Conservation (phyloP, 2,797 vertebrate species). For the Neosilurus hyrtlii region DNA sequence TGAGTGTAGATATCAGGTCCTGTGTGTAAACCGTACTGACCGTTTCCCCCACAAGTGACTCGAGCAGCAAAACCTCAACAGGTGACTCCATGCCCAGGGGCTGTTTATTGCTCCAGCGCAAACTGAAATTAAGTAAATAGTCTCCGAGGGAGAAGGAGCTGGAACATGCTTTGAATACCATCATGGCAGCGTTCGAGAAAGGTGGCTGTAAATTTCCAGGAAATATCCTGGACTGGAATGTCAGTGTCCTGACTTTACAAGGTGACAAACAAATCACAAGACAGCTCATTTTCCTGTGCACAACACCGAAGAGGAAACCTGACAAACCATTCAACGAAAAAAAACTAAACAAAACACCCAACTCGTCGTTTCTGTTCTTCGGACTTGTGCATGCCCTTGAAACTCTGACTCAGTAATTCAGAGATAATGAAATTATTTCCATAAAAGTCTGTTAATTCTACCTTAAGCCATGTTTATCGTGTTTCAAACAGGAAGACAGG, state of each 20-base stretch:
- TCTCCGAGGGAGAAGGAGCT: neutral
- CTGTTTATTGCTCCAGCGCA: constrained; percentile 15
- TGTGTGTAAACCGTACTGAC: neutral
- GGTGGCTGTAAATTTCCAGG: constrained; percentile 34
- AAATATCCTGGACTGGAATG: constrained; percentile 33
- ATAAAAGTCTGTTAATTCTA: too few relatives aligned
- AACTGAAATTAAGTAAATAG: constrained; percentile 12
- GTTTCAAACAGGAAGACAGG: neutral
- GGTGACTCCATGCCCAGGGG: constrained; percentile 17
- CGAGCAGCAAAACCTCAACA: constrained; percentile 16
- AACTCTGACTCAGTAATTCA: neutral
- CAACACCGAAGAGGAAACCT: neutral
- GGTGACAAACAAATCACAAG: neutral
- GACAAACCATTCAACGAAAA: too few relatives aligned
- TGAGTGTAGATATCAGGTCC: neutral
- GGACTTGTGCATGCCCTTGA: neutral
- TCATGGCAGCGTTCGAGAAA: constrained; percentile 23
- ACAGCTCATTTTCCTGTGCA: neutral
- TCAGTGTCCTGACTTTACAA: neutral
- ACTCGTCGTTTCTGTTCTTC: neutral
- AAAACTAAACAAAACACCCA: neutral
- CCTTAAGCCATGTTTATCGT: neutral
- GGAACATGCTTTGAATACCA: constrained; percentile 12
- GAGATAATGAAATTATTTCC: too few relatives aligned
- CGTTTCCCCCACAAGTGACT: neutral